These are phyloP conservation scores for Nyctalus aviator DNA, from an alignment of 2,797 vertebrate species.

Conservation along the genomic window DNA sequence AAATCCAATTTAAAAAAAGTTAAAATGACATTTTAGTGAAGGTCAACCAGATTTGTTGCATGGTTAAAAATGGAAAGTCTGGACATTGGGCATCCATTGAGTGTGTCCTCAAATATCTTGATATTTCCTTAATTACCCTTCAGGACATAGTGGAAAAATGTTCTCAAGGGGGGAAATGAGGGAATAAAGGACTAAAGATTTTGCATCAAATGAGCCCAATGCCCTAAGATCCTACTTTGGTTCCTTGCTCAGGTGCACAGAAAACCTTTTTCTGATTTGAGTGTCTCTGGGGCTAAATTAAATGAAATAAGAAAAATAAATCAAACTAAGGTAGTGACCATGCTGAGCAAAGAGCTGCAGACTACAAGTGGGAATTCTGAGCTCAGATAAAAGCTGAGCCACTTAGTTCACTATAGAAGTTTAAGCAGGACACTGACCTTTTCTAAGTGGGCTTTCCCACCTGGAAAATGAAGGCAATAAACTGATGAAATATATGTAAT, in stretches of 20 bases:
- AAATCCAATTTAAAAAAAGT: slow-evolving; percentile 20
- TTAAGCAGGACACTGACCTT: background rate
- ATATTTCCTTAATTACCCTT: background rate
- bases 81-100: background rate
- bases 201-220: background rate
- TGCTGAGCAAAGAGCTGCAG: background rate
- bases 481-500: background rate
- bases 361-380: background rate
- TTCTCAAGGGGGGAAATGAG: background rate
- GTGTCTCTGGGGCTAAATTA: background rate
- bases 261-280: background rate
- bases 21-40: slow-evolving; percentile 48
- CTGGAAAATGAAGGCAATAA: background rate
- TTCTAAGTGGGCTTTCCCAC: background rate
- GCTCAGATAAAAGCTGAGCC: background rate
- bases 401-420: background rate
- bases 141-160: background rate
- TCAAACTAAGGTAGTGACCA: background rate
- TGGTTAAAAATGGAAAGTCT: slow-evolving; percentile 37
- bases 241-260: background rate
- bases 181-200: background rate
- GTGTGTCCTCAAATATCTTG: background rate
- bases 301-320: background rate
- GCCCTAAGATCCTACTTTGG: background rate
- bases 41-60: background rate